Evolutionary conservation across 2,888 invertebrate species (phyloP).

Genomic region (Dynastes grantii): DNA sequence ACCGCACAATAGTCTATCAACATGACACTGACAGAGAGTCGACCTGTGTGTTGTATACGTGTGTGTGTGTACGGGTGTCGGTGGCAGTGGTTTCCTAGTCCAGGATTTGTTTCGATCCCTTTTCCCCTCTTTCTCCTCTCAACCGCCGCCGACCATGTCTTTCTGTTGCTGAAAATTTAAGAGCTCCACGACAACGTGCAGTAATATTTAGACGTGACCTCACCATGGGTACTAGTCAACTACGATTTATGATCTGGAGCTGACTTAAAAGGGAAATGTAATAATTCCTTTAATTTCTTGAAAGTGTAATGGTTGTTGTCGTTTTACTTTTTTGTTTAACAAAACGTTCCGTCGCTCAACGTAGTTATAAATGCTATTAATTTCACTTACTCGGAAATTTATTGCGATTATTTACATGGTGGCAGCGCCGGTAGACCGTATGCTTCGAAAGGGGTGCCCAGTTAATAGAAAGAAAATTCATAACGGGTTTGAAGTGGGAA

Average conservation of each 20-base stretch:
- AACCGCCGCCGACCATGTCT: constrained; percentile 40
- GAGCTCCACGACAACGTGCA: constrained; percentile 32
- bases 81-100: constrained; percentile 49
- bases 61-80: constrained; percentile 41
- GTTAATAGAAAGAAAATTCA: neutral
- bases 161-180: constrained; percentile 45
- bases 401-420: constrained; percentile 37
- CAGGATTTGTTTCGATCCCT: constrained; percentile 44
- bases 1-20: constrained; percentile 69
- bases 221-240: constrained; percentile 18
- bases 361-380: constrained; percentile 39
- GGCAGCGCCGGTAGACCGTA: neutral
- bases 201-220: constrained; percentile 45
- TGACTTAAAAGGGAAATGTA: constrained; percentile 39
- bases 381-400: constrained; percentile 47
- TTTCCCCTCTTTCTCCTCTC: constrained; percentile 26
- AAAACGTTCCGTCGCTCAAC: neutral
- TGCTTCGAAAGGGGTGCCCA: neutral
- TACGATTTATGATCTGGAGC: constrained; percentile 36
- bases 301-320: constrained; percentile 32
- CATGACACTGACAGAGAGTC: constrained; percentile 66
- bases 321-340: constrained; percentile 19
- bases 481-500: constrained; percentile 11
- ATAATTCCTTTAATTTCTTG: constrained; percentile 34
- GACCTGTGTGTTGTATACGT: constrained; percentile 55